Evolutionary conservation across 2,113 vertebrate species (phyloP).

Genomic region (Cynopterus brachyotis): DNA sequence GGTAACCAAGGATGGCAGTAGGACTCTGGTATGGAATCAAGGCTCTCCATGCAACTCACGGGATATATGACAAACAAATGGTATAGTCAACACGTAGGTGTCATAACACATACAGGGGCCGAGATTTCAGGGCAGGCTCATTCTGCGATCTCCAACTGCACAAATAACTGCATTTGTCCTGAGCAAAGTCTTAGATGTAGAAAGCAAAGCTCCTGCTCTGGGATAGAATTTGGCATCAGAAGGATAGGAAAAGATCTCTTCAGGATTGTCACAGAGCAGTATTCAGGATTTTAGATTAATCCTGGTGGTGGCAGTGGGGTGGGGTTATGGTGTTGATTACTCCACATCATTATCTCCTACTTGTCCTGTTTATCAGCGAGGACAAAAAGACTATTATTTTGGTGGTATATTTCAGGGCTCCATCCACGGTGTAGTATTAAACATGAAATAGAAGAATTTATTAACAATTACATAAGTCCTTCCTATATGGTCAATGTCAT

Average conservation of each 20-base stretch:
- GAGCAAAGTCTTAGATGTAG: neutral
- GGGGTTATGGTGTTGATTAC: neutral
- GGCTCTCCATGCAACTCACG: neutral
- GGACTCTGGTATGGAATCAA: neutral
- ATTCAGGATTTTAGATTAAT: constrained; percentile 11
- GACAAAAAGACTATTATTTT: neutral
- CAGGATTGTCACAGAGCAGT: neutral
- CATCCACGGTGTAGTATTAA: neutral
- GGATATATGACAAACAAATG: neutral
- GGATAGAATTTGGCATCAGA: neutral
- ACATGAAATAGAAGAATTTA: constrained; percentile 12
- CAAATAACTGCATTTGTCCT: neutral
- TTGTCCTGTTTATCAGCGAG: neutral
- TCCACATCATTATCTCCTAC: neutral
- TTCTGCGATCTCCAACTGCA: neutral
- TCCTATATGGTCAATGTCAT: neutral
- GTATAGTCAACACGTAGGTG: neutral
- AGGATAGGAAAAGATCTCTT: neutral
- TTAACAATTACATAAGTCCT: constrained; percentile 10
- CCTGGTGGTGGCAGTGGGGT: neutral
- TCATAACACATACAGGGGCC: neutral
- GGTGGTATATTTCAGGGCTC: neutral
- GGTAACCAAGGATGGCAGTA: neutral
- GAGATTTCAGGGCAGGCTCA: neutral
- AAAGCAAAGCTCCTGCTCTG: constrained; percentile 8